Conservation (phyloP, 2,113 vertebrate species). For the Glaucomys volans region DNA sequence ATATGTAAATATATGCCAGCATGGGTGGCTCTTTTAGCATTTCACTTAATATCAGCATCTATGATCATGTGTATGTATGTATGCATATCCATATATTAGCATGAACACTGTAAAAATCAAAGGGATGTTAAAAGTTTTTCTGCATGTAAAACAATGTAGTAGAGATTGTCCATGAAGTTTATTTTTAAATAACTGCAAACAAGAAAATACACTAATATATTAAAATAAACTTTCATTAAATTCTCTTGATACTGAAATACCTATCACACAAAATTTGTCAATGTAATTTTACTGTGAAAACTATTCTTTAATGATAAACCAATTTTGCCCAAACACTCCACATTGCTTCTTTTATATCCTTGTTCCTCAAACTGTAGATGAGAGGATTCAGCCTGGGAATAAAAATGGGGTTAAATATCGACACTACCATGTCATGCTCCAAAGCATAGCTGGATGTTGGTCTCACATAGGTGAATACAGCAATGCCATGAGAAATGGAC, state of each 20-base stretch:
- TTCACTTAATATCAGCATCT: background rate
- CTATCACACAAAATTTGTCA: background rate
- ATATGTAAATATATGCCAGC: background rate
- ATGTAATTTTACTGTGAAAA: background rate
- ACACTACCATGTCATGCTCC: background rate
- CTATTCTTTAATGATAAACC: background rate
- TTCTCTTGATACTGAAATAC: background rate
- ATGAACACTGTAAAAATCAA: background rate
- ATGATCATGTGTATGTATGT: background rate
- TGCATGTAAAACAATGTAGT: background rate
- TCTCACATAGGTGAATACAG: too few relatives aligned
- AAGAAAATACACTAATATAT: background rate
- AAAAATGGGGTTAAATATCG: background rate
- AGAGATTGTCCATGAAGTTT: background rate
- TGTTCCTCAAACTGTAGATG: background rate
- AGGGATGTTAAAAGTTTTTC: background rate
- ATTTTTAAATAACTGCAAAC: background rate
- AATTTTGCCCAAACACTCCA: background rate
- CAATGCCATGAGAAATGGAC: too few relatives aligned
- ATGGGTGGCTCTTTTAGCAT: background rate
- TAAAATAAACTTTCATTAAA: background rate
- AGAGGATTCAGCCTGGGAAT: background rate
- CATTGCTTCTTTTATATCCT: slow-evolving; percentile 62
- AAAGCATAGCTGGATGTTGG: background rate
- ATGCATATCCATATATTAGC: background rate